These are phyloP conservation scores for Cherax quadricarinatus DNA, from an alignment of 1,140 invertebrate species.

Conservation along the genomic window DNA sequence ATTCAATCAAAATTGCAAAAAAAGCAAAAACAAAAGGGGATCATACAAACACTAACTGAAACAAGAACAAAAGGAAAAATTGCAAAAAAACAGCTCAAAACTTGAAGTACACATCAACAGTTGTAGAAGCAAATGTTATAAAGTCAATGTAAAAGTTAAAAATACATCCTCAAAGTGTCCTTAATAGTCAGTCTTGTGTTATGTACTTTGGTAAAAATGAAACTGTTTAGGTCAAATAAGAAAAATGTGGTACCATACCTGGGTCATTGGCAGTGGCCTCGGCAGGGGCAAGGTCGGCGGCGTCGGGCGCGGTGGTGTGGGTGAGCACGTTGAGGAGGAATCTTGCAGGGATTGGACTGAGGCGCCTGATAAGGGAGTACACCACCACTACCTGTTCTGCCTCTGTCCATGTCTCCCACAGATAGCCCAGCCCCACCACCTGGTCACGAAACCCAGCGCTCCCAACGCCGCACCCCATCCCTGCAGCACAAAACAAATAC, in stretches of 20 bases:
- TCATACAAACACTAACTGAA: background rate
- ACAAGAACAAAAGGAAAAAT: no score
- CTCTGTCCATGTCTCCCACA: slow-evolving; percentile 64
- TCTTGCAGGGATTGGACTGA: slow-evolving; percentile 47
- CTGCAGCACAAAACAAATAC: slow-evolving; percentile 2
- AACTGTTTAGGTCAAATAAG: no score
- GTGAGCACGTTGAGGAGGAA: slow-evolving; percentile 59
- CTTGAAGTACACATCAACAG: no score
- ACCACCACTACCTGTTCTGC: slow-evolving; percentile 66
- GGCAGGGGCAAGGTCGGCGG: slow-evolving; percentile 52
- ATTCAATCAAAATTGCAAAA: background rate
- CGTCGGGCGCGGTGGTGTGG: slow-evolving; percentile 34
- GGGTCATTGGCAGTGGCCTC: slow-evolving; percentile 62
- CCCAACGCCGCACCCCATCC: slow-evolving; percentile 63
- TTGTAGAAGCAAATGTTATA: no score
- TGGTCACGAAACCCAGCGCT: slow-evolving; percentile 56
- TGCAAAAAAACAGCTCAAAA: no score
- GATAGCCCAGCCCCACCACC: slow-evolving; percentile 59
- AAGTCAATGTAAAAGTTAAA: no score
- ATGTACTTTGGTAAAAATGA: no score
- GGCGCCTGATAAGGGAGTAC: slow-evolving; percentile 61
- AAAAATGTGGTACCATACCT: background rate
- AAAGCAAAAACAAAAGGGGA: background rate
- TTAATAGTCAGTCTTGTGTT: no score
- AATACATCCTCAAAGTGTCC: no score